phyloP scores from a whole-genome alignment of 2,888 invertebrate species.

The Rotaria macrura region DNA sequence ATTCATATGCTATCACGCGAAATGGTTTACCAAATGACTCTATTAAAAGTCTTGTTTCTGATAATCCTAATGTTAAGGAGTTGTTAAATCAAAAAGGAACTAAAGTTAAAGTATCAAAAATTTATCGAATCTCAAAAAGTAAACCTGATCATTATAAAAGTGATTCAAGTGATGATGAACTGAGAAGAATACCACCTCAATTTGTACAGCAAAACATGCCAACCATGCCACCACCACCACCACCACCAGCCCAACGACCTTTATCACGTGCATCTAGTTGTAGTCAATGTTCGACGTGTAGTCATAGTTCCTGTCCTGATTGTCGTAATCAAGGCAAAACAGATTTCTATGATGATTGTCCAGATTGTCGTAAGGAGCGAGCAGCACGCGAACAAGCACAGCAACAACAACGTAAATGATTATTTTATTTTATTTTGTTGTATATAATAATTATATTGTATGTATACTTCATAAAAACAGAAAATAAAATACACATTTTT shows the following conservation, averaged over 20 bases:
- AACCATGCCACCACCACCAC: not conserved
- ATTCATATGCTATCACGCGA: not conserved
- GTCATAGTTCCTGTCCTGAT: not conserved
- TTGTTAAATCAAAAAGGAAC: not conserved
- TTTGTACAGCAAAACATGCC: not conserved
- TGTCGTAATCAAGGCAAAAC: no score
- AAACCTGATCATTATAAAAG: not conserved
- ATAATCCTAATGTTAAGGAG: not conserved
- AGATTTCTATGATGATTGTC: no score
- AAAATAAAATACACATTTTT: no score
- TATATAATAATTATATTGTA: no score
- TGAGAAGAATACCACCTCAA: no score
- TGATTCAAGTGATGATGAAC: not conserved
- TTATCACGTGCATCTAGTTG: not conserved
- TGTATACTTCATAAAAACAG: no score
- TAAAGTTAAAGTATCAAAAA: not conserved
- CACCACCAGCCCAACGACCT: no score
- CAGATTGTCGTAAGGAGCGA: not conserved
- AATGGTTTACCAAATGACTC: not conserved
- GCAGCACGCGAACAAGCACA: not conserved
- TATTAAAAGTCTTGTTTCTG: not conserved
- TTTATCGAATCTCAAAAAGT: not conserved
- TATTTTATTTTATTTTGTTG: no score
- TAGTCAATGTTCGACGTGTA: not conserved
- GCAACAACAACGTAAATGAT: not conserved